These are phyloP conservation scores for Nibea albiflora DNA, from an alignment of 2,113 vertebrate genomes.

Conservation along the genomic window DNA sequence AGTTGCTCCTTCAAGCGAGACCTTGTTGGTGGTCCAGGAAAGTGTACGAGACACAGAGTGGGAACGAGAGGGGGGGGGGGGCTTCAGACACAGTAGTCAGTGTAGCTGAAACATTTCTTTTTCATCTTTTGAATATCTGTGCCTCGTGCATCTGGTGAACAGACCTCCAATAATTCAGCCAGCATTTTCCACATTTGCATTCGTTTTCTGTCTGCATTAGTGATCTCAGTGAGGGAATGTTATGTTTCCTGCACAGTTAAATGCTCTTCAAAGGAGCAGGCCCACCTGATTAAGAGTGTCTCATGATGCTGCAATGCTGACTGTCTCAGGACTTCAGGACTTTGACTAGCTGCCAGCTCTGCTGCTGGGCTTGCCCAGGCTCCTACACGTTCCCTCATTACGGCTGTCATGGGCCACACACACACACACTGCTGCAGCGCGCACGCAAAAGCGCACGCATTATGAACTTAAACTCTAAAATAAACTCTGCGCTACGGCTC, in stretches of 20 bases:
- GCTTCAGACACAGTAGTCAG: slow-evolving; percentile 41
- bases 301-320: slow-evolving; percentile 68
- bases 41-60: slow-evolving; percentile 48
- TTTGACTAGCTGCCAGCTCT: slow-evolving; percentile 66
- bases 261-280: slow-evolving; percentile 50
- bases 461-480: too few relatives aligned
- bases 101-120: slow-evolving; percentile 31
- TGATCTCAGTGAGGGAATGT: slow-evolving; percentile 21
- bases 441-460: slow-evolving; percentile 1
- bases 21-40: slow-evolving; percentile 72
- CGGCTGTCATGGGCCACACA: slow-evolving; percentile 50
- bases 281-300: slow-evolving; percentile 67
- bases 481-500: neutral
- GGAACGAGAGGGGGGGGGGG: neutral
- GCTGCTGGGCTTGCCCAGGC: slow-evolving; percentile 57
- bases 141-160: slow-evolving; percentile 55
- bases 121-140: slow-evolving; percentile 42
- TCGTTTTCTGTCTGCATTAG: slow-evolving; percentile 17
- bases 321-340: slow-evolving; percentile 48
- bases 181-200: slow-evolving; percentile 30
- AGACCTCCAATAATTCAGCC: slow-evolving; percentile 39
- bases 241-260: slow-evolving; percentile 31
- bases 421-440: slow-evolving; percentile 40
- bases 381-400: slow-evolving; percentile 63
- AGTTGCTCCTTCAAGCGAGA: slow-evolving; percentile 57